Evolutionary conservation across 2,797 vertebrate genomes (phyloP), one percentile per base, ranked within the genome.

Genomic region (Apogon talboti): DNA sequence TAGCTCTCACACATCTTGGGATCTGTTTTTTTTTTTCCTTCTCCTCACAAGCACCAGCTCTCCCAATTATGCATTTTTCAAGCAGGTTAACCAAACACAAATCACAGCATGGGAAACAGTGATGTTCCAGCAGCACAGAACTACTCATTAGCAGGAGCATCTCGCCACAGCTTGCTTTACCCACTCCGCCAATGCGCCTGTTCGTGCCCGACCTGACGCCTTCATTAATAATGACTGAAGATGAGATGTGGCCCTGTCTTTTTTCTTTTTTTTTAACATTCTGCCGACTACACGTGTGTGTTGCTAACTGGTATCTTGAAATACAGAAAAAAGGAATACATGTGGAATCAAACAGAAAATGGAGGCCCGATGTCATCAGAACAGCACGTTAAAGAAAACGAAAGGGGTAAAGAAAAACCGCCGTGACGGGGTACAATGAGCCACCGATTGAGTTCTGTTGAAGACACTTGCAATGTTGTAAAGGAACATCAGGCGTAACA

Each of bases 21-120:
- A 64, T 45, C 10, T 58, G 48, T 38, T 53, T 55, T 48, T 55
- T 67, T 28, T 28, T 28, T 24, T 24, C 5, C 7, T 6, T 10
- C 33, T 8, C 18, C 49, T 72, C 43, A 72, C 33, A 41, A 67
- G 51, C 72, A 71, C 56, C 66, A 44, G 53, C 61, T 80, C 61
- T 45, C 18, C 72, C 71, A 86, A 77, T 77, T 82, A 76, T 74
- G 24, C 13, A 16, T 74, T 53, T 78, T 70, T 71, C 60, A 70
- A 66, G 77, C 75, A 57, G 51, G 21, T 40, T 62, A 77, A 71
- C 62, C 73, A 45, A 78, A 83, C 41, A 38, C 55, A 61, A 1
- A 60, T 64, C 76, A 21, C 69, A 77, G 70, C 55, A 48, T 62
- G 59, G 40, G 30, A 58, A 71, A 57, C 16, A 5, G 50, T 30